A percentile compares a stretch with the other conserved stretches of the same genome.
phyloP scores from a whole-genome alignment of 2,797 vertebrate genomes.

The Tragopan temminckii region DNA sequence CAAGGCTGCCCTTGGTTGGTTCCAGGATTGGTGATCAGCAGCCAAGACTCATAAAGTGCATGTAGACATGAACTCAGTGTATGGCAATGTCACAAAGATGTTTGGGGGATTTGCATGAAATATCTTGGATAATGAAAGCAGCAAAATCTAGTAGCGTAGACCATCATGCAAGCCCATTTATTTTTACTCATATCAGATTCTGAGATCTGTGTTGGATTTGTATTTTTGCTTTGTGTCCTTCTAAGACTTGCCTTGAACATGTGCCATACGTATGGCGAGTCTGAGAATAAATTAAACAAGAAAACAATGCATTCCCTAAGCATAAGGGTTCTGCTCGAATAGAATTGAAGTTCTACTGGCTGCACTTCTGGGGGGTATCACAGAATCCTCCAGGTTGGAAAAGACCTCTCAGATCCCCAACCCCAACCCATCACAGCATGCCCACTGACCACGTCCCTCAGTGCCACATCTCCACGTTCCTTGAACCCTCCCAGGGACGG shows the following conservation, averaged over 20 bases:
- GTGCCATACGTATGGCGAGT: background rate
- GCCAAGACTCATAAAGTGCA: background rate
- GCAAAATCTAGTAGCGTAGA: background rate
- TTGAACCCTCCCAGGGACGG: too few species aligned
- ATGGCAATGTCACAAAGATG: background rate
- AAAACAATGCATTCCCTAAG: background rate
- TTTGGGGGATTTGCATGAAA: background rate
- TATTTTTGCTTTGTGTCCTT: background rate
- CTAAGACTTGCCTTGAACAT: background rate
- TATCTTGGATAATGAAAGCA: background rate
- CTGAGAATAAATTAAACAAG: background rate
- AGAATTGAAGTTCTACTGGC: background rate
- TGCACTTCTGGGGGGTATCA: background rate
- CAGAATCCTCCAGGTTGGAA: too few species aligned
- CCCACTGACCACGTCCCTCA: too few species aligned
- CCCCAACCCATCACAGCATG: too few species aligned
- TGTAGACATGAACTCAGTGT: background rate
- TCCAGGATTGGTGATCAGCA: accelerated
- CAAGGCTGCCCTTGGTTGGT: background rate
- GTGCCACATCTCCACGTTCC: too few species aligned
- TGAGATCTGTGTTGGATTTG: background rate
- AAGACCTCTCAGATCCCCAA: too few species aligned
- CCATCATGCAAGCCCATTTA: background rate
- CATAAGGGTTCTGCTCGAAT: background rate
- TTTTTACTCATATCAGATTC: background rate